Evolutionary conservation across 2,113 vertebrate species (phyloP).

Genomic region (Rostratula benghalensis): DNA sequence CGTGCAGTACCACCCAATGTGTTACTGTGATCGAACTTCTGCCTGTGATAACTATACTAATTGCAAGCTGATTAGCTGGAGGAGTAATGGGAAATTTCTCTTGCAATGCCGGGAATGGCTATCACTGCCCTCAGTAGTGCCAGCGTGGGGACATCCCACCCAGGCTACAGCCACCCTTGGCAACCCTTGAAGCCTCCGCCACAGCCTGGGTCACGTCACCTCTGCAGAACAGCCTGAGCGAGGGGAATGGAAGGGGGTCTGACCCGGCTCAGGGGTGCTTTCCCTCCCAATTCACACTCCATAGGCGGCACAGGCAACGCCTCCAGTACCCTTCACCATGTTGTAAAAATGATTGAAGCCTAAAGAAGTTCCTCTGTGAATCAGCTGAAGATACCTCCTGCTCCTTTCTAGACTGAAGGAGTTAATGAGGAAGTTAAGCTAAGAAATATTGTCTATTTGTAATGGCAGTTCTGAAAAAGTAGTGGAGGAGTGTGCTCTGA

Average conservation of each 20-base stretch:
- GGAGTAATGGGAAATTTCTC: neutral
- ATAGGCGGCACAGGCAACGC: neutral
- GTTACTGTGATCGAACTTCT: neutral
- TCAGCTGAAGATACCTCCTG: neutral
- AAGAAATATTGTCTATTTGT: neutral
- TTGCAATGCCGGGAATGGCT: neutral
- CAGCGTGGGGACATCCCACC: neutral
- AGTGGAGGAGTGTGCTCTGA: neutral
- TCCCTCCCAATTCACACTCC: neutral
- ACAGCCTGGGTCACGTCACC: fast-evolving
- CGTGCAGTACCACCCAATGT: neutral
- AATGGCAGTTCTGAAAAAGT: neutral
- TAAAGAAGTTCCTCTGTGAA: neutral
- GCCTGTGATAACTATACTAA: neutral
- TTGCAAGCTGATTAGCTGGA: neutral
- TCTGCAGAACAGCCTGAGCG: neutral
- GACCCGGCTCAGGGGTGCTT: neutral
- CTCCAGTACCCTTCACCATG: neutral
- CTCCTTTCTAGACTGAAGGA: neutral
- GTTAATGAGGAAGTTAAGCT: neutral
- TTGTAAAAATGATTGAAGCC: neutral
- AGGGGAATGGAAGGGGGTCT: neutral
- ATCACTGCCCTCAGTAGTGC: neutral
- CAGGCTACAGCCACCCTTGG: neutral
- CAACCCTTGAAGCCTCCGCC: neutral